phyloP scores from a whole-genome alignment of 1,140 invertebrate species.

The Scylla paramamosain region DNA sequence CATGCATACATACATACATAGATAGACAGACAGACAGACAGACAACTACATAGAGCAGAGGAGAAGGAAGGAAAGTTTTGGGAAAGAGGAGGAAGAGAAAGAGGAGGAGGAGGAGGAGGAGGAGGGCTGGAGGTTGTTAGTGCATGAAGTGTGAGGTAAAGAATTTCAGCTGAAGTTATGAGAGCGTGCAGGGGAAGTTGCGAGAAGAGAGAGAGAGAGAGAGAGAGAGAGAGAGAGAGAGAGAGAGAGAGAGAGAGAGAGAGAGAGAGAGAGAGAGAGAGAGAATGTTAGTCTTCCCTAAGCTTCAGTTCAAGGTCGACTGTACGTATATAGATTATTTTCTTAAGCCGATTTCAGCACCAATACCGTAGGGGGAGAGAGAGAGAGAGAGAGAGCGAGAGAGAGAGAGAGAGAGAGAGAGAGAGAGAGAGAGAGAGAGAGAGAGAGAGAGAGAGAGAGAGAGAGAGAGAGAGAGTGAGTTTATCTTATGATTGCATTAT shows the following conservation, averaged over 20 bases:
- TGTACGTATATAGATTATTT: too few relatives aligned
- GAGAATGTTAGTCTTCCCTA: too few relatives aligned
- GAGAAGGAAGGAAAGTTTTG: not conserved
- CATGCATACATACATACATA: not conserved
- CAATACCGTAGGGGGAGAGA: not conserved
- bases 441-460: not conserved
- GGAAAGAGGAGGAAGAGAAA: not conserved
- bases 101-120: constrained; percentile 28
- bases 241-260: too few relatives aligned
- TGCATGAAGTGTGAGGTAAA: not conserved
- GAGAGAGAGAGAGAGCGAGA: not conserved
- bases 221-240: too few relatives aligned
- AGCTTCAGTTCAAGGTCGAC: too few relatives aligned
- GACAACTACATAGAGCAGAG: too few relatives aligned
- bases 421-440: not conserved
- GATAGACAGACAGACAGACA: not conserved
- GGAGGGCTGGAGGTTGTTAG: not conserved
- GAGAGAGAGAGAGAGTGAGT: too few relatives aligned
- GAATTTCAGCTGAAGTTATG: not conserved
- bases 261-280: too few relatives aligned
- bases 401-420: constrained; percentile 27
- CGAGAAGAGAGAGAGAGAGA: too few relatives aligned
- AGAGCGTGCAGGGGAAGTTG: not conserved
- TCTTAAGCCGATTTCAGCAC: too few relatives aligned
- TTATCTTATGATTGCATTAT: too few relatives aligned